Conservation (phyloP, 1,140 invertebrate species). For the Sitobion miscanthi region DNA sequence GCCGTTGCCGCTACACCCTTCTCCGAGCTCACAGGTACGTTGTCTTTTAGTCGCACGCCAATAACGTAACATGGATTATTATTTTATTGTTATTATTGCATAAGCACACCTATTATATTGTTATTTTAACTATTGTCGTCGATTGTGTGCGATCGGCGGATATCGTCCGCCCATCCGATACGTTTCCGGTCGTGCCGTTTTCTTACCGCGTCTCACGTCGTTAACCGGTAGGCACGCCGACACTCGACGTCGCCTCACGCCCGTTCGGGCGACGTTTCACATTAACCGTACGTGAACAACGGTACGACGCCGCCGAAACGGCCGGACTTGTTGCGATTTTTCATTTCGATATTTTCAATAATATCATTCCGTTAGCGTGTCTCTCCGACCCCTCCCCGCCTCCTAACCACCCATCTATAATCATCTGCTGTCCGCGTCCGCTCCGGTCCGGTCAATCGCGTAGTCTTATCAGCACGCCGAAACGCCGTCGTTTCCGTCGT, state of each 20-base stretch:
- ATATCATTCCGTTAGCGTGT: background rate
- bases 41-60: background rate
- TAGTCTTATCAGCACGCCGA: conserved; percentile 1
- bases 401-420: background rate
- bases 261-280: background rate
- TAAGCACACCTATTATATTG: background rate
- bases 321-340: background rate
- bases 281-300: background rate
- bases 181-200: conserved; percentile 32
- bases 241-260: background rate
- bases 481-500: background rate
- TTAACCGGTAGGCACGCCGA: background rate
- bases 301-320: background rate
- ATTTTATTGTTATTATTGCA: background rate
- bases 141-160: background rate
- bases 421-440: background rate
- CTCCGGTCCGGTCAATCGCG: conserved; percentile 30
- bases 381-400: background rate
- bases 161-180: conserved; percentile 25
- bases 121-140: background rate
- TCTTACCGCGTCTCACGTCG: background rate
- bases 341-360: background rate
- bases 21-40: background rate
- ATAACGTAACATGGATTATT: background rate
- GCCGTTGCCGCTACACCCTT: background rate